Percentiles rank a stretch among this genome's conserved stretches.
Conservation (phyloP, 2,113 vertebrate genomes). For the Etheostoma cragini region DNA sequence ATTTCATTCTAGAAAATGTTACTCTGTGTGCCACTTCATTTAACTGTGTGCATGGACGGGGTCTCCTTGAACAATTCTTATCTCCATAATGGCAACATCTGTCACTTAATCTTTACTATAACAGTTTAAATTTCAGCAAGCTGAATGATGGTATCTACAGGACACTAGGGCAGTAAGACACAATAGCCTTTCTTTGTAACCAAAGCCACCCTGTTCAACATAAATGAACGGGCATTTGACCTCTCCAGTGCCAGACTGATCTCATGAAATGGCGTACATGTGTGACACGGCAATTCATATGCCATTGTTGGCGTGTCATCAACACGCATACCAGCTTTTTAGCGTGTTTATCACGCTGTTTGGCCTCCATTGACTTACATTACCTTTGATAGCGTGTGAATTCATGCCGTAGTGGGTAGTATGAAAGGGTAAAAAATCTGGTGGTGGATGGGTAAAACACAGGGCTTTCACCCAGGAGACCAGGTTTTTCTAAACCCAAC, state of each 20-base stretch:
- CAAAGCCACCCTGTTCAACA: slow-evolving; percentile 45
- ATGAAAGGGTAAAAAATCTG: no score
- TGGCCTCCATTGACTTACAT: no score
- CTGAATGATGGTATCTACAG: slow-evolving; percentile 23
- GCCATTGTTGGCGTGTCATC: no score
- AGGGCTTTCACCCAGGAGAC: no score
- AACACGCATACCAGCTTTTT: no score
- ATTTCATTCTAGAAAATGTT: background rate
- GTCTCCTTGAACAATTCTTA: background rate
- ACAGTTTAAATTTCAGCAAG: slow-evolving; percentile 33
- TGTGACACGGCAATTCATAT: no score
- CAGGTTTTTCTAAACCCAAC: no score
- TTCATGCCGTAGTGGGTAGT: no score
- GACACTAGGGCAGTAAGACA: slow-evolving; percentile 73
- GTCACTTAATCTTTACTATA: slow-evolving; percentile 11
- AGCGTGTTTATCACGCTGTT: no score
- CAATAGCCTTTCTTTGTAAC: slow-evolving; percentile 57
- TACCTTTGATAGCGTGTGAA: no score
- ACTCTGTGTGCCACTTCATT: background rate
- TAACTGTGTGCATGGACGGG: background rate
- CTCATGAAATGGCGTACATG: no score
- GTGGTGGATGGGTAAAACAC: no score
- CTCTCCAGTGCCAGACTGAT: slow-evolving; percentile 16
- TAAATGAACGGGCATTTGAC: slow-evolving; percentile 52
- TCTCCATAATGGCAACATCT: background rate